phyloP scores from a whole-genome alignment of 2,797 vertebrate species.

The Gallirallus australis region DNA sequence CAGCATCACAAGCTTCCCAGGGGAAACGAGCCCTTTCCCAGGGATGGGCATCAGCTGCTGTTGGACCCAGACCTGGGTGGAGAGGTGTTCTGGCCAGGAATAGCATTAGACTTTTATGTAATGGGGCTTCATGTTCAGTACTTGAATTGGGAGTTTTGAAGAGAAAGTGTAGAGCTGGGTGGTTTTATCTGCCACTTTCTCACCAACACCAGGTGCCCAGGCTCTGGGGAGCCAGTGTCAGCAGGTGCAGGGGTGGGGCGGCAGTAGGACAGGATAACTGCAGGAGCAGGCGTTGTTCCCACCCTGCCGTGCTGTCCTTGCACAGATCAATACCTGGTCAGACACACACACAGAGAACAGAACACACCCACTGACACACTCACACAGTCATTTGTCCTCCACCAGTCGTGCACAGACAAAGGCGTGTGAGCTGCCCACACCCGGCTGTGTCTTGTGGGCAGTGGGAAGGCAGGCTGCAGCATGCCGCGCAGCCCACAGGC shows the following conservation, averaged over 20 bases:
- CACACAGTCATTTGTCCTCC: background rate
- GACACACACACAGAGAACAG: background rate
- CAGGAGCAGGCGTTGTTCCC: background rate
- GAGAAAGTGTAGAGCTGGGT: background rate
- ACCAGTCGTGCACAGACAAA: background rate
- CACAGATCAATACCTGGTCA: background rate
- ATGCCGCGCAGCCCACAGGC: accelerated
- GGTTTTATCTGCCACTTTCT: background rate
- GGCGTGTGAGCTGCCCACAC: background rate
- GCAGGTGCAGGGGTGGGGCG: background rate
- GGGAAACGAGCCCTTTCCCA: background rate
- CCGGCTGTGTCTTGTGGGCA: background rate
- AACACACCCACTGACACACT: background rate
- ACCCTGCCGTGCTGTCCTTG: background rate
- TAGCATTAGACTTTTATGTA: background rate
- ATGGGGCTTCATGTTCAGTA: background rate
- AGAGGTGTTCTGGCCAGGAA: background rate
- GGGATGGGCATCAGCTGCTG: background rate
- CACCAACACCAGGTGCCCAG: background rate
- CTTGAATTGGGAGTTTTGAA: background rate
- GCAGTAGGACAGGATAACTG: background rate
- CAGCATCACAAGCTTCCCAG: background rate
- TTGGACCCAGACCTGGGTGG: background rate
- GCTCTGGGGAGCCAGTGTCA: background rate
- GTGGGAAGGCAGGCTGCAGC: accelerated